phyloP scores from a whole-genome alignment of 37 sponge, comb jelly and placozoan species.

The Beroe forskalii region DNA sequence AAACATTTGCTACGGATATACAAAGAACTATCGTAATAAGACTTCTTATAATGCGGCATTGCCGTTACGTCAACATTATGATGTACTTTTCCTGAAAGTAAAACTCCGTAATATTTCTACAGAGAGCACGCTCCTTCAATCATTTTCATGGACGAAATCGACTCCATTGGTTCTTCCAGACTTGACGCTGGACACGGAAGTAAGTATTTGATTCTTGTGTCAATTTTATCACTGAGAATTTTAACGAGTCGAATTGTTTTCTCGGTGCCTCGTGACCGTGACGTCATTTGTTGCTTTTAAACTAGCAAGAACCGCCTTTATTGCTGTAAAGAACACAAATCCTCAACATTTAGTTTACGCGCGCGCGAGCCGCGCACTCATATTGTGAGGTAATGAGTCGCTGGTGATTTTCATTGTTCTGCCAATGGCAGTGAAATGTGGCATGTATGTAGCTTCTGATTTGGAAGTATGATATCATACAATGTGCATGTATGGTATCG shows the following conservation, averaged over 20 bases:
- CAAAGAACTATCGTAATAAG: not conserved
- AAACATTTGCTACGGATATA: too few species aligned
- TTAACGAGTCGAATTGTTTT: not conserved
- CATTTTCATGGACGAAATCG: constrained; percentile 99
- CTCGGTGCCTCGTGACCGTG: constrained; percentile 7
- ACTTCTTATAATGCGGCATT: not conserved
- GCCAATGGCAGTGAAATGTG: too few species aligned
- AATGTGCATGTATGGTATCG: too few species aligned
- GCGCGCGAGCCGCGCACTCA: not conserved
- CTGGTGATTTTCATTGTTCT: not conserved
- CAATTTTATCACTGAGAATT: not conserved
- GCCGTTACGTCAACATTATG: too few species aligned
- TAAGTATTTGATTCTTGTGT: constrained; percentile 32
- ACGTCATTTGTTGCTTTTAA: not conserved
- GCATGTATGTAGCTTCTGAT: too few species aligned
- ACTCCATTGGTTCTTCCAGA: constrained; percentile 95
- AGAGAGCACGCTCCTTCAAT: constrained; percentile 98
- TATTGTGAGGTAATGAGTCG: too few species aligned
- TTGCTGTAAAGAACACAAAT: not conserved
- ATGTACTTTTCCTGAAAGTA: too few species aligned
- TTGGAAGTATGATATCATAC: too few species aligned
- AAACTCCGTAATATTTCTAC: not conserved
- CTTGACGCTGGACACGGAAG: constrained; percentile 85
- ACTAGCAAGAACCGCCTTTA: constrained; percentile 31
- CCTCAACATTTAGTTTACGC: constrained; percentile 36